Base-by-base conservation (phyloP, 2,888 invertebrate species). In the Dexiosoma caninum region DNA sequence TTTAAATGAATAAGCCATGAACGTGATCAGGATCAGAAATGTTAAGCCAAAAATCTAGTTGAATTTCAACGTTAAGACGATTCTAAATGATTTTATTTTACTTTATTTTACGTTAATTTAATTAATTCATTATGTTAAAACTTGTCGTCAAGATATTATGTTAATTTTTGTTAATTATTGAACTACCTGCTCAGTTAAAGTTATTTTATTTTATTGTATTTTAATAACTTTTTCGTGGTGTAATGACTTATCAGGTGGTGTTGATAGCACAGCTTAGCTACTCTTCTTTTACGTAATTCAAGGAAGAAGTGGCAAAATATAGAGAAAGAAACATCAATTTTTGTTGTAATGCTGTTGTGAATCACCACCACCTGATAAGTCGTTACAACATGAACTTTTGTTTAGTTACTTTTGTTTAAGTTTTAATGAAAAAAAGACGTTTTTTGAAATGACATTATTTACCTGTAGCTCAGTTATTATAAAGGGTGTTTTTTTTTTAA, bases 1-100 rank as follows among this genome's bases (percentile, higher is more conserved):
- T 88, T 92, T 97, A 83, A 93, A 96, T 82, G 90, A 90, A 84
- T 89, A 86, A 53, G 21, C n/a, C n/a, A n/a, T n/a, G 14, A 27
- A n/a, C 5, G 9, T 0, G 35, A 32, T 32, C 42, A 19, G 10
- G 21, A 53, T 7, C 23, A 0, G n/a, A 46, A 44, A 9, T 12
- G 7, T 5, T 6, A 40, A 30, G 46, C n/a, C 30, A 49, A 62
- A 62, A 19, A 49, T 49, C n/a, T 49, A 14, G 32, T 46, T 77
- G 37, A 70, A 62, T 42, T 64, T 57, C 23, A 64, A 14, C 40
- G 2, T 57, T 40, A 19, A 37, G 8, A 55, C 23, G 46, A 35
- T 75, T 60, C n/a, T 42, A 51, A 67, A 67, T 49, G 57, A 49
- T 75, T 67, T 59, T 67, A 75, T 32, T 9, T 57, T 21, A 67